Evolutionary conservation across 2,797 vertebrate genomes (phyloP).

Genomic region (Thamnophis elegans): DNA sequence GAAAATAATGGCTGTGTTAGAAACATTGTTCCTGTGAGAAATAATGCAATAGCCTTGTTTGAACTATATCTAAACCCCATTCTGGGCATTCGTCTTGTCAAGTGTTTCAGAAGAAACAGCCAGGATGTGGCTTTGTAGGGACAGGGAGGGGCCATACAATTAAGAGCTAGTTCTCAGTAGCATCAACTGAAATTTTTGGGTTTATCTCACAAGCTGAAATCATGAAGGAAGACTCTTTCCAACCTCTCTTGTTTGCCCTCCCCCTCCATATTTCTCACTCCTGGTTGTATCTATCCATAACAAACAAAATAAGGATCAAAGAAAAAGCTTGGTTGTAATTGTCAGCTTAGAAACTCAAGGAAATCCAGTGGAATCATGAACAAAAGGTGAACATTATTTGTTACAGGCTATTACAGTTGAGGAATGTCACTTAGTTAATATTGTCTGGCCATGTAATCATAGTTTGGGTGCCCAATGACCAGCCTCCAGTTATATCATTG

Average conservation of each 20-base stretch:
- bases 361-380: background rate
- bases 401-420: background rate
- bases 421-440: background rate
- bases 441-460: background rate
- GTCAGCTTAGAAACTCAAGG: background rate
- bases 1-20: background rate
- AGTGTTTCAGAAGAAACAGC: background rate
- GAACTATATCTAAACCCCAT: background rate
- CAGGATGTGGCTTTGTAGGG: background rate
- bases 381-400: background rate
- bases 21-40: background rate
- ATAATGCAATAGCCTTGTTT: background rate
- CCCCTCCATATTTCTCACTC: background rate
- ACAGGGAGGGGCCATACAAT: background rate
- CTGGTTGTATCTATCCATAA: background rate
- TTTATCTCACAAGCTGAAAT: background rate
- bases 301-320: background rate
- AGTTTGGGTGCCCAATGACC: background rate
- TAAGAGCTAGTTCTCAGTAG: background rate
- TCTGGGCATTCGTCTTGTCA: background rate
- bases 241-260: background rate
- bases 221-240: background rate
- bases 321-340: background rate
- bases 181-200: background rate
- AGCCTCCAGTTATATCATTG: background rate